Evolutionary conservation across 2,113 vertebrate species (phyloP).

Genomic region (Telmatochromis sp.): DNA sequence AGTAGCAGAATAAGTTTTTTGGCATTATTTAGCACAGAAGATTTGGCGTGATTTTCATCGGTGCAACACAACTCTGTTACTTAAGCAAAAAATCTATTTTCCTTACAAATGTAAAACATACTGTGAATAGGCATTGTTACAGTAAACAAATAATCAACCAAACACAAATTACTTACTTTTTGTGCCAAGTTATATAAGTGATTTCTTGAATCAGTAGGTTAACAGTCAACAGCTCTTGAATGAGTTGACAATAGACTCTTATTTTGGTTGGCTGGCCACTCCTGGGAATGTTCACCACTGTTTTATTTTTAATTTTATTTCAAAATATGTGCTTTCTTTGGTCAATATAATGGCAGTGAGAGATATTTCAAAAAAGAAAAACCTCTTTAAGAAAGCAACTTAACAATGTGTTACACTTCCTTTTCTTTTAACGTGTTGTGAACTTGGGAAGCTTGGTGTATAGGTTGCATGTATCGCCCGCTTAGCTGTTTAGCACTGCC

Average conservation of each 20-base stretch:
- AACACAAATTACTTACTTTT: background rate
- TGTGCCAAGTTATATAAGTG: background rate
- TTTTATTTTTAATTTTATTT: background rate
- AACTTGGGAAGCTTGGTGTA: background rate
- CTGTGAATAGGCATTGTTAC: background rate
- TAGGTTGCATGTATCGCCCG: background rate
- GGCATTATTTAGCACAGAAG: background rate
- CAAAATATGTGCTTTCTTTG: background rate
- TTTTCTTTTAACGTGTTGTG: background rate
- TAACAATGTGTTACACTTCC: background rate
- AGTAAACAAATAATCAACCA: background rate
- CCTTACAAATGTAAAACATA: background rate
- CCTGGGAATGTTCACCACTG: background rate
- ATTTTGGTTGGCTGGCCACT: background rate
- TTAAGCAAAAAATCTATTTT: background rate
- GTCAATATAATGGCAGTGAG: background rate
- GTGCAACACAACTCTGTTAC: background rate
- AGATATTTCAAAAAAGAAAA: background rate
- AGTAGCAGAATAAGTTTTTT: background rate
- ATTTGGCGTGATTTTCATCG: background rate
- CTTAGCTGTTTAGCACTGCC: background rate
- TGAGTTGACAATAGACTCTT: background rate
- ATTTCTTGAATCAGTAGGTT: background rate
- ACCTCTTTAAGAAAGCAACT: background rate
- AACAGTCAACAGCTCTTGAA: background rate